Conservation (phyloP, 2,797 vertebrate genomes). For the Heterohyrax brucei region DNA sequence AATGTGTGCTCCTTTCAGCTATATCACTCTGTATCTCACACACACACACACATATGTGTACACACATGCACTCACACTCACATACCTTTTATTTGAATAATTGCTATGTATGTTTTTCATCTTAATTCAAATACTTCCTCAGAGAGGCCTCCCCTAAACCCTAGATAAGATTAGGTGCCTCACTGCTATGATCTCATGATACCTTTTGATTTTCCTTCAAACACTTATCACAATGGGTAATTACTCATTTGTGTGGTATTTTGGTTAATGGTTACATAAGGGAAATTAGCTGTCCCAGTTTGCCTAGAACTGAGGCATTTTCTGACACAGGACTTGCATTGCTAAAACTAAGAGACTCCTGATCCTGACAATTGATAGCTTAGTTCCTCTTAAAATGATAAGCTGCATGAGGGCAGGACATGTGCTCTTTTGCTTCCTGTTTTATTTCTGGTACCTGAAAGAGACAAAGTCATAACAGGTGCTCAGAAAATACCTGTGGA, state of each 20-base stretch:
- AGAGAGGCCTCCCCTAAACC: neutral
- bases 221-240: neutral
- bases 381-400: neutral
- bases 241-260: neutral
- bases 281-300: neutral
- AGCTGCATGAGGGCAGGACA: neutral
- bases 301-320: neutral
- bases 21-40: neutral
- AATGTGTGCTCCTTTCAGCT: neutral
- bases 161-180: neutral
- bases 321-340: neutral
- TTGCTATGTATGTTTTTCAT: neutral
- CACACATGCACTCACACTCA: neutral
- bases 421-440: neutral
- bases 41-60: no score
- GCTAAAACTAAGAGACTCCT: neutral
- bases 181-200: neutral
- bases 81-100: neutral
- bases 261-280: neutral
- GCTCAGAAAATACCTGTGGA: conserved; percentile 9
- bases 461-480: neutral
- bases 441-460: neutral
- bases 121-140: conserved; percentile 8
- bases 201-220: neutral
- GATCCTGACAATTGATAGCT: neutral